These are phyloP conservation scores for Drosophila teissieri DNA, from an alignment of 1,140 invertebrate genomes.

Conservation along the genomic window DNA sequence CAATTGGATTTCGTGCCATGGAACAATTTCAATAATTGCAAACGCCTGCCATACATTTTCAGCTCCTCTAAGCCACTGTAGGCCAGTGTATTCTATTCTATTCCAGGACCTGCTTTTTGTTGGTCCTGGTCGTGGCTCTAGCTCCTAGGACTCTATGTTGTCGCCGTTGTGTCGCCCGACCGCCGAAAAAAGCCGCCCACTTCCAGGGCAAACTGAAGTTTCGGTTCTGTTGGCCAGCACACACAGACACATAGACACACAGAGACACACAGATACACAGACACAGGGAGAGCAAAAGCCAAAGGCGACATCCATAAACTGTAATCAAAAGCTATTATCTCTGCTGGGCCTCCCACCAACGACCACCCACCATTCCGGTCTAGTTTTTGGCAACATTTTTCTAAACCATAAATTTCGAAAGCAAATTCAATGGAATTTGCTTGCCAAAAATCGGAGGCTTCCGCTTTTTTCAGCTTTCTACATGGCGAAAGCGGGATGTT, in stretches of 20 bases:
- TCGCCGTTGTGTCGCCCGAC: constrained; percentile 72
- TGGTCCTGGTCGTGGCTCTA: background rate
- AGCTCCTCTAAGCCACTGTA: constrained; percentile 35
- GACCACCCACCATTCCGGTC: constrained; percentile 52
- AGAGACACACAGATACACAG: constrained; percentile 10
- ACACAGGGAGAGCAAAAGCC: constrained; percentile 49
- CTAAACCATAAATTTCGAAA: constrained; percentile 72
- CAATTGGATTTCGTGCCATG: constrained; percentile 73
- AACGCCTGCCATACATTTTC: constrained; percentile 56
- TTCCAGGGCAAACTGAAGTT: constrained; percentile 42
- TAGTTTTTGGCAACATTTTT: constrained; percentile 81
- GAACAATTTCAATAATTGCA: constrained; percentile 74
- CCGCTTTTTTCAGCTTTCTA: constrained; percentile 27
- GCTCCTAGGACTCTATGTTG: constrained; percentile 12
- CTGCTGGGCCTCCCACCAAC: constrained; percentile 40
- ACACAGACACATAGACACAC: constrained; percentile 12
- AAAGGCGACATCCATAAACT: constrained; percentile 82
- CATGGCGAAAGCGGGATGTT: constrained; percentile 7
- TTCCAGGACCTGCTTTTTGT: constrained; percentile 6
- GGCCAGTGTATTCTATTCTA: constrained; percentile 16
- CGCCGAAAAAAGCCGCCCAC: constrained; percentile 38
- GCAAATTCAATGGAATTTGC: constrained; percentile 77
- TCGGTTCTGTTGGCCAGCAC: constrained; percentile 22
- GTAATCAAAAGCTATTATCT: constrained; percentile 83
- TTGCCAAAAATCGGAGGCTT: constrained; percentile 78